These are phyloP conservation scores for Sternarchorhynchus goeldii DNA, from an alignment of 2,797 vertebrate genomes.

Conservation along the genomic window DNA sequence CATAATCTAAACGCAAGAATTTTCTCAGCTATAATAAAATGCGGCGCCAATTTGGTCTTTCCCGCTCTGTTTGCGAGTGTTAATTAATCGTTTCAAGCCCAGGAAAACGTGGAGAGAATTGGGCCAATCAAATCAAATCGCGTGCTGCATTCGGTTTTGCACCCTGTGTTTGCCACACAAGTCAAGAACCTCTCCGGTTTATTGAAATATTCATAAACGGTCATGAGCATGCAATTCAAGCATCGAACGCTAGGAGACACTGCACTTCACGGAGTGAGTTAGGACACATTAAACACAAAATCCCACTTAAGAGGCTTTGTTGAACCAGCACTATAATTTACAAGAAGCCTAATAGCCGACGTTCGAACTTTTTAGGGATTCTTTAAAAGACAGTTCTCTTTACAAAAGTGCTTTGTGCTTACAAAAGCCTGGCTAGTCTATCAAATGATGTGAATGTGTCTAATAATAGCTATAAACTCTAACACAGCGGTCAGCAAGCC, in stretches of 20 bases:
- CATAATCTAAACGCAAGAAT: conserved; percentile 73
- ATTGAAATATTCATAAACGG: conserved; percentile 4
- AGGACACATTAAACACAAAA: background rate
- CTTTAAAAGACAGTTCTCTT: background rate
- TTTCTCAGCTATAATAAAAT: conserved; percentile 70
- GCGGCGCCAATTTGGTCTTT: conserved; percentile 72
- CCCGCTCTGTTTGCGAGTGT: conserved; percentile 73
- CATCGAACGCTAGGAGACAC: conserved; percentile 63
- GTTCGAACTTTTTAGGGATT: conserved; percentile 1
- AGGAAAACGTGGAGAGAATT: conserved; percentile 66
- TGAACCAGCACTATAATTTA: conserved; percentile 23
- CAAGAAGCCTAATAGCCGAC: background rate
- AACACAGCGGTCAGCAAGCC: no score
- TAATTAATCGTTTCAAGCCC: conserved; percentile 74
- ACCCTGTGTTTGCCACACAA: conserved; percentile 37
- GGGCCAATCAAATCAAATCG: conserved; percentile 66
- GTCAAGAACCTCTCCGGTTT: background rate
- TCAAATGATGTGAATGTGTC: no score
- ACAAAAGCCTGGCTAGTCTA: no score
- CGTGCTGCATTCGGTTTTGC: conserved; percentile 59
- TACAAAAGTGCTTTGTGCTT: background rate
- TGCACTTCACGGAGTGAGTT: conserved; percentile 63
- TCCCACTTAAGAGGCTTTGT: conserved; percentile 26
- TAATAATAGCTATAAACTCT: no score
- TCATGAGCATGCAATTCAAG: conserved; percentile 15